phyloP scores from a whole-genome alignment of 1,140 invertebrate genomes.

The Chrysoperla carnea region DNA sequence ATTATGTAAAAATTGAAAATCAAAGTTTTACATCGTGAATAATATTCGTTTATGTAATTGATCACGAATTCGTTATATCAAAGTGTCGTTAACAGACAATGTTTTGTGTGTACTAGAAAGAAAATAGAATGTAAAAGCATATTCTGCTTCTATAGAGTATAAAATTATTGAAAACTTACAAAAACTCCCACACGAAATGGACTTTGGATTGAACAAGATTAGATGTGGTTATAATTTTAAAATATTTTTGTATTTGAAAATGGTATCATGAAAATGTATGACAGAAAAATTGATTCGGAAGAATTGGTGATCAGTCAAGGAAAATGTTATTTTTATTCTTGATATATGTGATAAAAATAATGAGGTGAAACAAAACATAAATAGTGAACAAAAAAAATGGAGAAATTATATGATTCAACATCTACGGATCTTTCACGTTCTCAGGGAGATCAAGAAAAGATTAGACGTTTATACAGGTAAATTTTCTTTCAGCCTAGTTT shows the following conservation, averaged over 20 bases:
- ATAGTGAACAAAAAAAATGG: conserved; percentile 13
- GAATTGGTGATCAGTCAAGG: conserved; percentile 9
- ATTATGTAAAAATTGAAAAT: too few species aligned
- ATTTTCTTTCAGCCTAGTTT: background rate
- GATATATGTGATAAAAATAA: conserved; percentile 15
- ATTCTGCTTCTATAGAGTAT: too few species aligned
- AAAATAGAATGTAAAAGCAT: too few species aligned
- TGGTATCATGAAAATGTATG: conserved; percentile 18
- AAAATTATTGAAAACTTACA: too few species aligned
- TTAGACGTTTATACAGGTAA: conserved; percentile 22
- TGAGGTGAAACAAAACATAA: conserved; percentile 11
- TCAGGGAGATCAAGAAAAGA: conserved; percentile 20
- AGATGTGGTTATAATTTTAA: conserved; percentile 22
- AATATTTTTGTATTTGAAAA: conserved; percentile 17
- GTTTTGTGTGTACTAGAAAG: too few species aligned
- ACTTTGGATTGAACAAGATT: conserved; percentile 8
- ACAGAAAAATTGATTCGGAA: conserved; percentile 8
- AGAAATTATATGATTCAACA: conserved; percentile 18
- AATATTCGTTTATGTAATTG: too few species aligned
- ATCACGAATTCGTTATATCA: too few species aligned
- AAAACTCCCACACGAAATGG: too few species aligned
- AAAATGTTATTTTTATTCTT: conserved; percentile 20
- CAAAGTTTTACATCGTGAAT: too few species aligned
- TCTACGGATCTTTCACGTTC: conserved; percentile 13
- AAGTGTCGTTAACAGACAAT: too few species aligned